Conservation (phyloP, 1,140 invertebrate genomes). For the Euborellia annulipes region DNA sequence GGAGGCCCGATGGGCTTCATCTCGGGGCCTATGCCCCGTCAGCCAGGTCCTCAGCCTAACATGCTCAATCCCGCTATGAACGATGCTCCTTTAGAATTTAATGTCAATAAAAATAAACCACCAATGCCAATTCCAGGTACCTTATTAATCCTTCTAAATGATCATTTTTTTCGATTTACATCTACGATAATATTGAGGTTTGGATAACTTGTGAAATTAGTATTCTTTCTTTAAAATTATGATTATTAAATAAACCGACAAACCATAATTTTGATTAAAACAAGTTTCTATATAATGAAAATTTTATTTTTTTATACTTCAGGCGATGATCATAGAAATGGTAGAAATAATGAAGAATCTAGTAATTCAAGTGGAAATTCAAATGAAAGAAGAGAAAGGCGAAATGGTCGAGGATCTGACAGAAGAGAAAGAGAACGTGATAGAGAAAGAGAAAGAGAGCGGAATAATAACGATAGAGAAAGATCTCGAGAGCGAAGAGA, state of each 20-base stretch:
- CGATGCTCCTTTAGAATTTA: slow-evolving; percentile 49
- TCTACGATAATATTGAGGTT: no score
- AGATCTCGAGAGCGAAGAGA: slow-evolving; percentile 21
- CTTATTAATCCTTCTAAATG: no score
- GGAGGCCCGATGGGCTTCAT: slow-evolving; percentile 28
- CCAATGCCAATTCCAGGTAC: slow-evolving; percentile 26
- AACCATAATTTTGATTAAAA: no score
- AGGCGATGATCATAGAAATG: slow-evolving; percentile 13
- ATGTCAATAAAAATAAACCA: slow-evolving; percentile 46
- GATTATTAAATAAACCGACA: no score
- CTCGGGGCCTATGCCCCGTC: slow-evolving; percentile 29
- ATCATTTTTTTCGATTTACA: no score
- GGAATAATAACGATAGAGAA: slow-evolving; percentile 26
- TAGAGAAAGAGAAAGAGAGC: slow-evolving; percentile 12
- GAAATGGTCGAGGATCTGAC: not conserved
- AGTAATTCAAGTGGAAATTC: slow-evolving; percentile 23
- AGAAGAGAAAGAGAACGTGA: slow-evolving; percentile 7
- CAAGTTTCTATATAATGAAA: no score
- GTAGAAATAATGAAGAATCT: slow-evolving; percentile 29
- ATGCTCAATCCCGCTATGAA: slow-evolving; percentile 37
- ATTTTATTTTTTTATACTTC: not conserved
- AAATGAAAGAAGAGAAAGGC: not conserved
- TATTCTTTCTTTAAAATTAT: no score
- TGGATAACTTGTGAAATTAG: no score
- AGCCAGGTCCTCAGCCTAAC: slow-evolving; percentile 2